phyloP scores from a whole-genome alignment of 2,113 vertebrate genomes.

The Manacus vitellinus region DNA sequence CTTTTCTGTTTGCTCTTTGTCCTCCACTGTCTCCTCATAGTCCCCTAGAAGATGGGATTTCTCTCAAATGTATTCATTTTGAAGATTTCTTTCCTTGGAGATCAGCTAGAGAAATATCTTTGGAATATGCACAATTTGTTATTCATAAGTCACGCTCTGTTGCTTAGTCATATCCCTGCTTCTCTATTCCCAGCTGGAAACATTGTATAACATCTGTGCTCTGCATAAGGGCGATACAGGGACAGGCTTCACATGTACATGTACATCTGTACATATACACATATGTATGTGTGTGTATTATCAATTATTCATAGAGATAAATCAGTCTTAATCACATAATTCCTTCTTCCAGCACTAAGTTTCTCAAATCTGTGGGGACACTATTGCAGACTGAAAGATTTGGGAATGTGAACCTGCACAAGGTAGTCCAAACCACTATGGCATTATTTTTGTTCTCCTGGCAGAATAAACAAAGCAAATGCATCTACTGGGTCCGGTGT shows the following conservation, averaged over 20 bases:
- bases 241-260: neutral
- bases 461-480: neutral
- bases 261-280: neutral
- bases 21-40: neutral
- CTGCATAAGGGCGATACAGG: neutral
- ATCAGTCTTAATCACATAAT: neutral
- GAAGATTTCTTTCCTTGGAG: neutral
- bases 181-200: neutral
- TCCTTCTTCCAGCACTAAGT: neutral
- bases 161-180: constrained; percentile 47
- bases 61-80: neutral
- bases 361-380: neutral
- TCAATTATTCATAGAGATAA: neutral
- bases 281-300: neutral
- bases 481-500: neutral
- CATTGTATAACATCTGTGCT: constrained; percentile 35
- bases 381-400: neutral
- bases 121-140: constrained; percentile 27
- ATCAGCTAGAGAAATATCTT: constrained; percentile 14
- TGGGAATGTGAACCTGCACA: neutral
- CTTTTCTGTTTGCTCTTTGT: neutral
- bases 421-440: neutral
- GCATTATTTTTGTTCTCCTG: neutral
- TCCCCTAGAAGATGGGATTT: neutral
- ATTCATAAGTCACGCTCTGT: constrained; percentile 48